Percentiles rank a stretch among this genome's conserved stretches.
These are phyloP conservation scores for Scartelaos histophorus DNA, from an alignment of 2,113 vertebrate genomes.

Conservation along the genomic window DNA sequence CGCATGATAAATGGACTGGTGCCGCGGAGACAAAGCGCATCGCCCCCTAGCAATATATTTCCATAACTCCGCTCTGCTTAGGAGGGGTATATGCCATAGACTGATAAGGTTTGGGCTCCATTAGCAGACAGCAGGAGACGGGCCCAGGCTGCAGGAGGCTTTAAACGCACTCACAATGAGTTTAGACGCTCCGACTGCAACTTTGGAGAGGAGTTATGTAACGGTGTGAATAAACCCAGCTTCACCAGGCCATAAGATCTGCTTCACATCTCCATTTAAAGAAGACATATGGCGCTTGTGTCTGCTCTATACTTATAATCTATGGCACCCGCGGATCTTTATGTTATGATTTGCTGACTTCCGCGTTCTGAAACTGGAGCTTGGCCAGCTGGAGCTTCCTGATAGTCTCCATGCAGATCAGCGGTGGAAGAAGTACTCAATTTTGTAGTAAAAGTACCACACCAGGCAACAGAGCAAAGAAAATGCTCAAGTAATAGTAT, in stretches of 20 bases:
- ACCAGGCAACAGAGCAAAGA: no score
- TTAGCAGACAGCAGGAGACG: slow-evolving; percentile 60
- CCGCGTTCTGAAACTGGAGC: no score
- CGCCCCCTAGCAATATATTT: slow-evolving; percentile 71
- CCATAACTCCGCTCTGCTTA: slow-evolving; percentile 66
- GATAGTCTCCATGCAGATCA: no score
- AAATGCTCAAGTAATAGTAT: no score
- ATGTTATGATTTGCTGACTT: no score
- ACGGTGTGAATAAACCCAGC: not conserved
- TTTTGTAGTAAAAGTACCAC: no score
- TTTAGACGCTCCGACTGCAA: slow-evolving; percentile 15
- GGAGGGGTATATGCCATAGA: slow-evolving; percentile 62
- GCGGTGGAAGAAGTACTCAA: no score
- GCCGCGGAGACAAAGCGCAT: slow-evolving; percentile 66
- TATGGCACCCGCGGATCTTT: no score
- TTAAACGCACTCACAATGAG: slow-evolving; percentile 34
- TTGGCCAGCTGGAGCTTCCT: no score
- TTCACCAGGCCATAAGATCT: not conserved
- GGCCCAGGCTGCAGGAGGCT: slow-evolving; percentile 51
- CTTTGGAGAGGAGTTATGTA: not conserved
- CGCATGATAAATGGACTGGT: slow-evolving; percentile 71
- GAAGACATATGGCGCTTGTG: not conserved
- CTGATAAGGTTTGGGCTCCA: slow-evolving; percentile 62
- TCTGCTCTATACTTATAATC: no score
- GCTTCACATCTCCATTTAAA: not conserved